Evolutionary conservation across 2,797 vertebrate species (phyloP).

Genomic region (Acanthiza pusilla): DNA sequence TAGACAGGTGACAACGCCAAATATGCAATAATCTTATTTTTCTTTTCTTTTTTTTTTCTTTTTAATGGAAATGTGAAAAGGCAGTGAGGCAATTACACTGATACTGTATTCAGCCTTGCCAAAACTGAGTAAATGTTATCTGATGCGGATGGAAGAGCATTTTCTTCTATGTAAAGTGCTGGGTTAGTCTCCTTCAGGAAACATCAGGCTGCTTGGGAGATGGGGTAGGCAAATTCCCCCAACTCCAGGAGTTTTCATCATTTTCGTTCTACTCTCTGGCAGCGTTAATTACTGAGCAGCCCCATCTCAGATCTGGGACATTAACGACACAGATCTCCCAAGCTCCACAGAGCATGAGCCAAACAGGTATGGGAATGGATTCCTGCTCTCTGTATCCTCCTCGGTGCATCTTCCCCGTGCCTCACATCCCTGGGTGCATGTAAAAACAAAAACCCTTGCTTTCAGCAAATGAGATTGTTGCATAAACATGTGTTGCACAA

Average conservation of each 20-base stretch:
- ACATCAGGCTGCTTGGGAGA: not conserved
- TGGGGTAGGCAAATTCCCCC: not conserved
- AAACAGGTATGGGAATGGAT: not conserved
- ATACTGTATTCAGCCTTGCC: not conserved
- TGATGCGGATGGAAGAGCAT: not conserved
- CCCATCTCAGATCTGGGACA: not conserved
- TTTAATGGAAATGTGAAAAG: not conserved
- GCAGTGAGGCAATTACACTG: not conserved
- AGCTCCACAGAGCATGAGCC: not conserved
- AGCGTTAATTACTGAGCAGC: not conserved
- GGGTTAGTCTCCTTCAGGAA: not conserved
- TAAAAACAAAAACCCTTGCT: not conserved
- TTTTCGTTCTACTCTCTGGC: not conserved
- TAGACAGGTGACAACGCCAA: not conserved
- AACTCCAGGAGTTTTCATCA: not conserved
- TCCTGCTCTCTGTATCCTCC: not conserved
- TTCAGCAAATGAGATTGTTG: not conserved
- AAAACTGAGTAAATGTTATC: not conserved
- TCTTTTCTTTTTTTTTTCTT: too few relatives aligned
- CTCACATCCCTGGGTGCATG: not conserved
- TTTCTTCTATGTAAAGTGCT: not conserved
- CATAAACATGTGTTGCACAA: slow-evolving; percentile 27
- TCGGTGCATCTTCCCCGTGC: not conserved
- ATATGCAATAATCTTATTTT: not conserved
- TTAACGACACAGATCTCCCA: not conserved